Evolutionary conservation across 2,113 vertebrate species (phyloP).

Genomic region (Hippocampus guttulatus): DNA sequence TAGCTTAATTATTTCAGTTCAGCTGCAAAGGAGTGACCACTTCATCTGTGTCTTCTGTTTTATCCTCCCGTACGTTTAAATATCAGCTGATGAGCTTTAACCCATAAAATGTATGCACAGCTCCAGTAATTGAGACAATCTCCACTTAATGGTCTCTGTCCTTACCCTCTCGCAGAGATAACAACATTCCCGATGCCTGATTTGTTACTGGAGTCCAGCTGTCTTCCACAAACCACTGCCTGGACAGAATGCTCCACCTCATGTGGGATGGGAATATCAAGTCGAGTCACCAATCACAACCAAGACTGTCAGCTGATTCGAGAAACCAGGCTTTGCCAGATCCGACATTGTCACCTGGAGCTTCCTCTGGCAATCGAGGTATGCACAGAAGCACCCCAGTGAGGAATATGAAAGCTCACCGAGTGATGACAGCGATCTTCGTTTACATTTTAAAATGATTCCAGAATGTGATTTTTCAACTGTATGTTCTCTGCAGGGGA

Average conservation of each 20-base stretch:
- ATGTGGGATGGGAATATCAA: conserved; percentile 74
- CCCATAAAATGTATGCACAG: background rate
- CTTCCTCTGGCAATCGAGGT: conserved; percentile 50
- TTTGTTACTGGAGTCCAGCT: conserved; percentile 33
- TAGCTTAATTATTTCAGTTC: background rate
- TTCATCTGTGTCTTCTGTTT: background rate
- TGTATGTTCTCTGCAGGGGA: conserved; percentile 40
- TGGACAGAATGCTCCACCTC: conserved; percentile 72
- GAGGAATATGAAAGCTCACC: background rate
- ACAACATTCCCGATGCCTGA: conserved; percentile 25
- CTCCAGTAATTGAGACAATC: background rate
- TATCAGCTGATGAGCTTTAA: background rate
- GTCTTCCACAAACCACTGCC: conserved; percentile 63
- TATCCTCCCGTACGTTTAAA: background rate
- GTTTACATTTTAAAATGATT: background rate
- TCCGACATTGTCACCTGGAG: conserved; percentile 51
- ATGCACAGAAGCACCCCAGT: background rate
- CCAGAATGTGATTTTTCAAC: background rate
- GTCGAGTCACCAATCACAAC: conserved; percentile 70
- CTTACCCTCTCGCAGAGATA: background rate
- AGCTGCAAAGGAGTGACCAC: background rate
- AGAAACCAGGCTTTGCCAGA: conserved; percentile 70
- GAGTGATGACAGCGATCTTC: background rate
- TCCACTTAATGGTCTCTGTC: background rate
- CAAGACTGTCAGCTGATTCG: conserved; percentile 59